phyloP scores from a whole-genome alignment of 1,140 invertebrate genomes.

The Cephus cinctus region DNA sequence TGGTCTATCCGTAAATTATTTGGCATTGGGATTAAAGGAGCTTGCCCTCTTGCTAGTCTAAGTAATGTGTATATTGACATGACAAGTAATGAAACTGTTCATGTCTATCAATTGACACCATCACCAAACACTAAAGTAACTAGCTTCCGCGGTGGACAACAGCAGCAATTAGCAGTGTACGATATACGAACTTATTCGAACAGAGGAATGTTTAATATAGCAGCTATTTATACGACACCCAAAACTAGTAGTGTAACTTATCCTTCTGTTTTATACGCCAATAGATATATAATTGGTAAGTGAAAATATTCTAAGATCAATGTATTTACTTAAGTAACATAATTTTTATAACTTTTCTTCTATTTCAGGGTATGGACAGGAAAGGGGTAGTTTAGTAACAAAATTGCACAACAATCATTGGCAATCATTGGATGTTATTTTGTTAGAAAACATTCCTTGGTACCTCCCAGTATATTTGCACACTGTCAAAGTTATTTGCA shows the following conservation, averaged over 20 bases:
- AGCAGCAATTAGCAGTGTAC: slow-evolving; percentile 67
- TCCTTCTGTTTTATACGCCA: slow-evolving; percentile 73
- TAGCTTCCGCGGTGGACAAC: slow-evolving; percentile 68
- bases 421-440: slow-evolving; percentile 65
- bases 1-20: slow-evolving; percentile 88
- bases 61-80: slow-evolving; percentile 84
- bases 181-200: slow-evolving; percentile 57
- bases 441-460: slow-evolving; percentile 89
- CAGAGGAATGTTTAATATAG: slow-evolving; percentile 69
- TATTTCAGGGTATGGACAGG: slow-evolving; percentile 69
- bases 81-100: slow-evolving; percentile 61
- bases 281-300: slow-evolving; percentile 77
- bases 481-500: slow-evolving; percentile 72
- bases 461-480: slow-evolving; percentile 91
- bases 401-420: slow-evolving; percentile 78
- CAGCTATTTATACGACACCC: slow-evolving; percentile 53
- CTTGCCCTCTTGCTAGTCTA: slow-evolving; percentile 74
- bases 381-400: slow-evolving; percentile 82
- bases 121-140: slow-evolving; percentile 57
- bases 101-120: slow-evolving; percentile 61
- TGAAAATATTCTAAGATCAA: slow-evolving; percentile 10
- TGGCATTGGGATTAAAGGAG: slow-evolving; percentile 74
- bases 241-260: slow-evolving; percentile 56
- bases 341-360: slow-evolving; percentile 15
- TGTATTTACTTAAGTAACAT: background rate